Evolutionary conservation across 1,140 invertebrate genomes (phyloP), one percentile per base, ranked within the genome.

Genomic region (Pinna nobilis): DNA sequence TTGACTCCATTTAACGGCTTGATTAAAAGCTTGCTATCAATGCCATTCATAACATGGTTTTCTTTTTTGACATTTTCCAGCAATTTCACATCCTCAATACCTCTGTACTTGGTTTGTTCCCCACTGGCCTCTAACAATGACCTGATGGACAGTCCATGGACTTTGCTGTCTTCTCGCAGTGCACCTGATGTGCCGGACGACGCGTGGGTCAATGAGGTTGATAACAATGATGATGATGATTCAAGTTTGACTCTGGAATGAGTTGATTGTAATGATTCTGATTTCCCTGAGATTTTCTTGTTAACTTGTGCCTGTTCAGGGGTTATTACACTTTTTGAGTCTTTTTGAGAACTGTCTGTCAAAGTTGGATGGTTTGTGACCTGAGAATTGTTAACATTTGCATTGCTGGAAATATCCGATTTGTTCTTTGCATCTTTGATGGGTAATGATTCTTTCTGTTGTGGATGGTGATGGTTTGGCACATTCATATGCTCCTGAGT

Each of bases 121-220:
- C 73, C 73, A 33, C 50, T 75, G 7, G 67, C 73, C 23, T 75
- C 60, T 20, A 75, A 49, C 13, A 75, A 49, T 18, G 67, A 70
- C 51, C 67, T 37, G 53, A 75, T 53, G 37, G 55, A 35, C 55
- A 59, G 23, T n/a, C n/a, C 15, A 35, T 59, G 32, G 30, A 25
- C 55, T 35, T 18, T 59, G 28, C 32, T 59, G 9, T 20, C 55
- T n/a, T n/a, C n/a, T n/a, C n/a, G n/a, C n/a, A n/a, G n/a, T n/a
- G 1, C 32, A 23, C 25, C 50, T 20, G 50, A 37, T 55, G 50
- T 33, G 28, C 47, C 18, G 20, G 65, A 13, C 28, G 28, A 59
- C 30, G 67, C 20, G 1, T n/a, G 18, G 28, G 53, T 20, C 59
- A 39, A 30, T 11, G 53, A 35, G 35, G 49, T 51, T 67, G 64